These are phyloP conservation scores for Cremastobaeus sp. DNA, from an alignment of 2,888 invertebrate species.

Conservation along the genomic window DNA sequence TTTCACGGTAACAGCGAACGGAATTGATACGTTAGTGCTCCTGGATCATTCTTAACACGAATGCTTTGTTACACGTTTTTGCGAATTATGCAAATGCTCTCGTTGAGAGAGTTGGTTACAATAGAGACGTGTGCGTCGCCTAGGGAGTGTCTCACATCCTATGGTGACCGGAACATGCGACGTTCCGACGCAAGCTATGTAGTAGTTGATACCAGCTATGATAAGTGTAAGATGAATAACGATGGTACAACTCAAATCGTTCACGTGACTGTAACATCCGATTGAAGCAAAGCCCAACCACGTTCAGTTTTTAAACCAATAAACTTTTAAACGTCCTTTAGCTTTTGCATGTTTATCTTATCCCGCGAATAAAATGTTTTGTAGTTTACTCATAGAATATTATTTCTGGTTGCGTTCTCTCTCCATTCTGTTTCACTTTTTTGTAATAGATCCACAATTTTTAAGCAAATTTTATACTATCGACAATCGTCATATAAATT, in stretches of 20 bases:
- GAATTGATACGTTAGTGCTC: no score
- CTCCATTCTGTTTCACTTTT: no score
- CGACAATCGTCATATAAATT: neutral
- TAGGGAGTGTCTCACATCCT: neutral
- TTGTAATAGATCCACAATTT: slow-evolving; percentile 11
- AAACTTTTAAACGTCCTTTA: no score
- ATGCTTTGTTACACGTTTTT: slow-evolving; percentile 45
- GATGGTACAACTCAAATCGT: slow-evolving; percentile 1
- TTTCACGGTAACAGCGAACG: no score
- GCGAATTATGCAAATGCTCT: slow-evolving; percentile 23
- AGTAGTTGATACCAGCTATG: slow-evolving; percentile 8
- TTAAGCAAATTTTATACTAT: slow-evolving; percentile 8
- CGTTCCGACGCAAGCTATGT: slow-evolving; percentile 12
- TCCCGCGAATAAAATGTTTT: slow-evolving; percentile 16
- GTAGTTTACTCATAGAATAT: slow-evolving; percentile 11
- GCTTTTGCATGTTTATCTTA: slow-evolving; percentile 29
- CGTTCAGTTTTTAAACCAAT: neutral
- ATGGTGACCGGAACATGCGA: neutral
- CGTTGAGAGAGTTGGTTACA: slow-evolving; percentile 19
- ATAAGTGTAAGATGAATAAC: slow-evolving; percentile 4
- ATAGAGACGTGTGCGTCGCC: slow-evolving; percentile 1
- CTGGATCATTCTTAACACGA: slow-evolving; percentile 35
- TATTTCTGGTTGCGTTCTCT: slow-evolving; percentile 3
- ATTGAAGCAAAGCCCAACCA: slow-evolving; percentile 14
- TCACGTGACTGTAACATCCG: slow-evolving; percentile 2